Conservation (phyloP, 2,888 invertebrate genomes). For the Trypoxylon attenuatum region DNA sequence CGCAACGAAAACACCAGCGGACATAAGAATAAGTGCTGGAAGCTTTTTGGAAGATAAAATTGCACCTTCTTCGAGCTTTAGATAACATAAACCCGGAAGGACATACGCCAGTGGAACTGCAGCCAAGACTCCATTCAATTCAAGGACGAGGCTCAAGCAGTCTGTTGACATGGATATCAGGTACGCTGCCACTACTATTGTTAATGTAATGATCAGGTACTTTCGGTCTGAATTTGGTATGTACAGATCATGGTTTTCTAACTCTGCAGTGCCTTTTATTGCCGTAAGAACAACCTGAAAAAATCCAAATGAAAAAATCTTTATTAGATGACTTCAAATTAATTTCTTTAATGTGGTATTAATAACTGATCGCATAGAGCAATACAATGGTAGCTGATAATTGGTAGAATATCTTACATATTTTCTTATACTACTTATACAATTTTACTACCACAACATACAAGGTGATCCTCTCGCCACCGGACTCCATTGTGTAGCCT, state of each 20-base stretch:
- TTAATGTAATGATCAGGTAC: slow-evolving; percentile 80
- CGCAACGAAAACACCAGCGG: slow-evolving; percentile 82
- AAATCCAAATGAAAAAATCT: no score
- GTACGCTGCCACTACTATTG: slow-evolving; percentile 82
- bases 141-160: slow-evolving; percentile 88
- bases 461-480: no score
- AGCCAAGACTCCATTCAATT: slow-evolving; percentile 87
- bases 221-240: slow-evolving; percentile 76
- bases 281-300: slow-evolving; percentile 70
- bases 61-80: slow-evolving; percentile 84
- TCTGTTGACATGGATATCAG: slow-evolving; percentile 88
- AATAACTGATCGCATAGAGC: no score
- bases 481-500: no score
- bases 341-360: no score
- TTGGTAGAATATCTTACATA: no score
- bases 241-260: slow-evolving; percentile 70
- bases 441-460: no score
- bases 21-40: slow-evolving; percentile 81
- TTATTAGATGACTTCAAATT: no score
- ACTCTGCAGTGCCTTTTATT: slow-evolving; percentile 68
- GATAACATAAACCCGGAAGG: slow-evolving; percentile 86
- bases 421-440: no score
- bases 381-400: no score
- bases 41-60: slow-evolving; percentile 81
- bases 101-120: slow-evolving; percentile 90